Base-by-base conservation (phyloP, 1,140 invertebrate species). In the Drosophila triauraria region DNA sequence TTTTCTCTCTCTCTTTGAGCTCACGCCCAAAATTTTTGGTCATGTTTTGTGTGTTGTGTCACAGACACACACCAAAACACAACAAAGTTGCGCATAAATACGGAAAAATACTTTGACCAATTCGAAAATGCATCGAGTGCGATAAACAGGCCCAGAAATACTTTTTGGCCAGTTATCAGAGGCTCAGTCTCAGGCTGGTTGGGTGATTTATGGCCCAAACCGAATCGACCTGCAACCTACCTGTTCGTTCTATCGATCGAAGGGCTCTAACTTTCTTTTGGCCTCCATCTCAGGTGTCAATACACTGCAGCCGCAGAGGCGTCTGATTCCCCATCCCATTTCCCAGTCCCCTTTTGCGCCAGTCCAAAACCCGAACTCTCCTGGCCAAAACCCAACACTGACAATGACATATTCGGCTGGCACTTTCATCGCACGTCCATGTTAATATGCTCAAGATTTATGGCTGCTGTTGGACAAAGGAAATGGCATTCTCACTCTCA, bases 371-470 rank as follows among this genome's bases (percentile, higher is more conserved):
- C 57, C 38, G 9, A 17, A 25, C 35, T 51, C 50, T 68, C 50
- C 44, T 70, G 40, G 48, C 63, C 53, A 38, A 56, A 58, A 51
- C 50, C 58, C 54, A 67, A 48, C 81, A 48, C 81, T 91, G 85
- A 91, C 85, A 90, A 91, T 90, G 85, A 90, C 86, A 90, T 85
- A 90, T 90, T 90, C 82, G 82, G 78, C 85, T 90, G 78, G 81
- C 81, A 88, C 86, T 90, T 88, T 90, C 85, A 90, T 82, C 85
- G 85, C 75, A 88, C 85, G 78, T 88, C 86, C 85, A 88, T 90
- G 85, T 88, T 88, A 88, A 88, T 88, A 88, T 91, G 85, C 61
- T 62, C 50, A 82, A 80, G 85, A 90, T 90, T 90, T 90, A 90
- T 90, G 75, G 78, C 79, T 57, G 35, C 68, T 48, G 62, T 20